Percentiles rank a stretch among this genome's conserved stretches.
These are phyloP conservation scores for Drosophila bifasciata DNA, from an alignment of 1,140 invertebrate genomes.

Conservation along the genomic window DNA sequence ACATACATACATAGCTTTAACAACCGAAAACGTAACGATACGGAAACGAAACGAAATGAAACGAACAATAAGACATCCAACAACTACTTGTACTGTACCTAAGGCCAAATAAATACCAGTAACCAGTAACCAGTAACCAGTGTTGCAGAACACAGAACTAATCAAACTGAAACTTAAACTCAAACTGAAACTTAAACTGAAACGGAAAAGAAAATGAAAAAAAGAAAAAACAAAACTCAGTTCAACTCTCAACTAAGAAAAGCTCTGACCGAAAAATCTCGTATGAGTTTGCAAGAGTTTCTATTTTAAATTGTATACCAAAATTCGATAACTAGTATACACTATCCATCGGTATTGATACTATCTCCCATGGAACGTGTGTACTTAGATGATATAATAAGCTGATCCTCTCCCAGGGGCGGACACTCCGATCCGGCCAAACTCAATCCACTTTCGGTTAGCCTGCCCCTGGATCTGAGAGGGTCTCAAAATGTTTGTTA, in stretches of 20 bases:
- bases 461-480: slow-evolving; percentile 4
- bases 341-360: slow-evolving; percentile 20
- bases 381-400: slow-evolving; percentile 28
- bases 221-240: too few species aligned
- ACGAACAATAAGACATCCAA: slow-evolving; percentile 30
- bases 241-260: slow-evolving; percentile 14
- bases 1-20: slow-evolving; percentile 39
- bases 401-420: slow-evolving; percentile 11
- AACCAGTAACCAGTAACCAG: too few species aligned
- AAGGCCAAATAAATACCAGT: slow-evolving; percentile 45
- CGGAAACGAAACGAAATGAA: too few species aligned
- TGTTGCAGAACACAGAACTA: slow-evolving; percentile 42
- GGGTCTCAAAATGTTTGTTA: slow-evolving; percentile 56
- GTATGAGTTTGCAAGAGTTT: slow-evolving; percentile 78
- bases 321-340: slow-evolving; percentile 22
- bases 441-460: neutral
- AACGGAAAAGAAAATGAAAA: slow-evolving; percentile 13
- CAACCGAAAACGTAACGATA: slow-evolving; percentile 11
- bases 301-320: slow-evolving; percentile 74
- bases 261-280: slow-evolving; percentile 46
- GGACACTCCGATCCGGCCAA: neutral
- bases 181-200: slow-evolving; percentile 21
- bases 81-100: slow-evolving; percentile 72
- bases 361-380: slow-evolving; percentile 35
- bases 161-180: slow-evolving; percentile 22